A percentile compares a stretch with the other conserved stretches of the same genome.
These are phyloP conservation scores for Luffia ferchaultella DNA, from an alignment of 2,888 invertebrate species.

Conservation along the genomic window DNA sequence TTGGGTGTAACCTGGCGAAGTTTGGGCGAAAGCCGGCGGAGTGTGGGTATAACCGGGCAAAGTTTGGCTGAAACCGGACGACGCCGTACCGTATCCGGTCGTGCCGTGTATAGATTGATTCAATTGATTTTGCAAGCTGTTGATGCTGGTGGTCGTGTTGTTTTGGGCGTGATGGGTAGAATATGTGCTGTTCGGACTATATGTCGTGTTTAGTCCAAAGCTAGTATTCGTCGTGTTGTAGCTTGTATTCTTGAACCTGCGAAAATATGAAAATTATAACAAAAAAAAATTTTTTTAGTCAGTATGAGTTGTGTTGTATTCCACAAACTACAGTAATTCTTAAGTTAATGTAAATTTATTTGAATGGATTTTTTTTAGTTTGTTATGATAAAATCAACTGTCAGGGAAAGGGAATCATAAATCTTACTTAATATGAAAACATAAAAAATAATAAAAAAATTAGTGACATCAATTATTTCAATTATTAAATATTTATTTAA, in stretches of 20 bases:
- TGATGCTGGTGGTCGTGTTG: slow-evolving; percentile 41
- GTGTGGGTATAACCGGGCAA: slow-evolving; percentile 13
- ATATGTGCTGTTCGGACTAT: slow-evolving; percentile 30
- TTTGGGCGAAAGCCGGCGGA: slow-evolving; percentile 1
- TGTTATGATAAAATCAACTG: too few relatives aligned
- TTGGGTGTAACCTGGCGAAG: slow-evolving; percentile 10
- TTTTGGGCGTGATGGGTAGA: slow-evolving; percentile 44
- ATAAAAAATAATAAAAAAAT: too few relatives aligned
- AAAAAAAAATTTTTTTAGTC: too few relatives aligned
- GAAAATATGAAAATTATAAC: slow-evolving; percentile 15
- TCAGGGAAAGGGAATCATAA: too few relatives aligned
- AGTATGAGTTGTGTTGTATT: too few relatives aligned
- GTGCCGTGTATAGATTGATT: slow-evolving; percentile 37
- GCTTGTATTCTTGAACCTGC: slow-evolving; percentile 30
- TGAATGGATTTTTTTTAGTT: too few relatives aligned
- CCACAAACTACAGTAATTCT: too few relatives aligned
- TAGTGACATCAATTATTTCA: too few relatives aligned
- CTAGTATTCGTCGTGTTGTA: slow-evolving; percentile 37
- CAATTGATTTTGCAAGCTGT: slow-evolving; percentile 29
- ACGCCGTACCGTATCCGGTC: slow-evolving; percentile 13
- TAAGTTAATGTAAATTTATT: too few relatives aligned
- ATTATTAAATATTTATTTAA: too few relatives aligned
- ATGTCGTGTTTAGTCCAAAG: slow-evolving; percentile 44
- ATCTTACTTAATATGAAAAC: too few relatives aligned
- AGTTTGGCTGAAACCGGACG: background rate